Base-by-base conservation (phyloP, 2,888 invertebrate species). In the Amitus sp. region DNA sequence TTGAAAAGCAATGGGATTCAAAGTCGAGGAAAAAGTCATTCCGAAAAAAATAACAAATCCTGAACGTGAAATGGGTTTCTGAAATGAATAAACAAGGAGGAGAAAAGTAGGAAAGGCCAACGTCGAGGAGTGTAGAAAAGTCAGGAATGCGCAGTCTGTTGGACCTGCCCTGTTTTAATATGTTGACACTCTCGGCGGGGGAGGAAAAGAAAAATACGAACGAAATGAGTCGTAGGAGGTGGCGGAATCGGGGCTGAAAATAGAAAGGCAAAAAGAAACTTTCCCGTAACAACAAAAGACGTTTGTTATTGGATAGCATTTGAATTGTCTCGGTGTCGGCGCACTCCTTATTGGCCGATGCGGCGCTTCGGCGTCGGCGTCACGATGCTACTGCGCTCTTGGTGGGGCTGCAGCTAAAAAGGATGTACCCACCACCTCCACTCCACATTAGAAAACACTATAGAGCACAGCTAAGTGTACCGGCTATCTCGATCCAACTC, bases 291-390 rank as follows among this genome's bases (percentile, higher is more conserved):
- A 80, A 80, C 80, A 80, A 80, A 80, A 80, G 81, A 78, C 80
- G 80, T 80, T 81, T 81, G 81, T 80, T 80, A 80, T 80, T 82
- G 82, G 80, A 73, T 75, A 76, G 77, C 78, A 80, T 79, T 80
- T 75, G 78, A 80, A 79, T 80, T 77, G 79, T 80, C 78, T 76
- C 73, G 76, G 75, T 79, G 79, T 76, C 71, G 75, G 73, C 69
- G 70, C 70, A 73, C 77, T 78, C 72, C 79, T 79, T 77, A 80
- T 80, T 79, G 80, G 80, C 78, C 63, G 62, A 67, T 67, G 69
- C 67, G 66, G 71, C 66, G 72, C 71, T 62, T 54, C 69, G 65
- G 67, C 63, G 70, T 73, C 71, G 72, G 71, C 72, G 73, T 74
- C 74, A 74, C 73, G 74, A 72, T 71, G 73, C 72, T 62, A 47